Conservation (phyloP, 2,797 vertebrate species). For the Urocyon cinereoargenteus region DNA sequence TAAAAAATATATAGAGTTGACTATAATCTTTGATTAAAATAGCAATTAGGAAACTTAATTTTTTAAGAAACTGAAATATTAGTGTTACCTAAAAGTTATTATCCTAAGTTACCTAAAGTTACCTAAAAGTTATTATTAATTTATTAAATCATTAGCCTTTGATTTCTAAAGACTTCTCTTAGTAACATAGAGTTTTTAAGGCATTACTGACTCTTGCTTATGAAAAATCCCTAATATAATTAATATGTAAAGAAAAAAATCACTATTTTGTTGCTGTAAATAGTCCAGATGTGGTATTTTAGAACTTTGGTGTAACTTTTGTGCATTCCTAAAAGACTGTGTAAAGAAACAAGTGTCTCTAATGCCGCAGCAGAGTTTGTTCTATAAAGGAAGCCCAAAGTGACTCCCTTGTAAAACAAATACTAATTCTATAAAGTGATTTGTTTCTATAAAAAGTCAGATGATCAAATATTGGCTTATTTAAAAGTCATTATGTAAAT, state of each 20-base stretch:
- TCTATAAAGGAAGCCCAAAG: neutral
- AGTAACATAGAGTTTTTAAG: slow-evolving; percentile 22
- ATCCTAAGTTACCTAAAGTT: no score
- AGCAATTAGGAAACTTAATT: neutral
- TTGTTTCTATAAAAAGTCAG: slow-evolving; percentile 21
- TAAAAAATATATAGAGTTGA: neutral
- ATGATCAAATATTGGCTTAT: neutral
- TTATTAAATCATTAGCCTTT: neutral
- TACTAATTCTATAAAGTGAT: neutral
- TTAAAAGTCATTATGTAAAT: neutral
- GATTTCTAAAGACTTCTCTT: neutral
- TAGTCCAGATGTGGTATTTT: neutral
- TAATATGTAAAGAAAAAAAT: neutral
- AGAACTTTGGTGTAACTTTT: neutral
- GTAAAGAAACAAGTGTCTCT: neutral
- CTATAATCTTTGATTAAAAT: slow-evolving; percentile 20
- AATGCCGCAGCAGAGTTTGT: neutral
- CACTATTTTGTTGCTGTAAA: neutral
- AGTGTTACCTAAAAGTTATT: neutral
- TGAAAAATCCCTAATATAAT: neutral
- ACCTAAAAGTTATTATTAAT: neutral
- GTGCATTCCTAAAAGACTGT: neutral
- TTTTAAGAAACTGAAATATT: slow-evolving; percentile 8
- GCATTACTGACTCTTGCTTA: neutral
- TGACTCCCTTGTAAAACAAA: slow-evolving; percentile 3